Percentiles rank a stretch among this genome's conserved stretches.
phyloP scores from a whole-genome alignment of 2,797 vertebrate genomes.

The Melanotaenia maccullochi region DNA sequence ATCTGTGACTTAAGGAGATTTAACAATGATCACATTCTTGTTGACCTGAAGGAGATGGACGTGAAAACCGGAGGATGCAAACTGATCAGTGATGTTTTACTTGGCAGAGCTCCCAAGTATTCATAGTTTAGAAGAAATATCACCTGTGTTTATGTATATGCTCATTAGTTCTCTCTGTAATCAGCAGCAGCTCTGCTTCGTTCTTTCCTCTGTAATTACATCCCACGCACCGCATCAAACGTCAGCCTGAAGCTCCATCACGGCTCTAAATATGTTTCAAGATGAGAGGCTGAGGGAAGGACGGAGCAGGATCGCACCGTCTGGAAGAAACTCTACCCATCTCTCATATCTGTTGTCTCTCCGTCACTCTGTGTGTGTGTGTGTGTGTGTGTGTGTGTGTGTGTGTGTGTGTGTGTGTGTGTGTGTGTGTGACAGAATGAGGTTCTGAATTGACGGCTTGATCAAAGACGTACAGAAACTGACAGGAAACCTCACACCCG shows the following conservation, averaged over 20 bases:
- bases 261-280: constrained; percentile 46
- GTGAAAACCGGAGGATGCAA: not conserved
- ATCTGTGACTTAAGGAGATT: not conserved
- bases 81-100: not conserved
- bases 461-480: constrained; percentile 49
- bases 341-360: constrained; percentile 33
- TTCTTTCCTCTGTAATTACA: constrained; percentile 70
- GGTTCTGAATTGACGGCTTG: constrained; percentile 42
- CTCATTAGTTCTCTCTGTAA: constrained; percentile 64
- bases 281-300: constrained; percentile 28
- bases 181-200: constrained; percentile 59
- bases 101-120: constrained; percentile 3
- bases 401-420: constrained; percentile 18
- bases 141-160: constrained; percentile 54
- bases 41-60: not conserved
- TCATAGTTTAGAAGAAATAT: constrained; percentile 21
- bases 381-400: constrained; percentile 23
- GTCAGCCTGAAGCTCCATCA: constrained; percentile 58
- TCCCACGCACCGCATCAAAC: constrained; percentile 54
- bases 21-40: not conserved
- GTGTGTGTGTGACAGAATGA: constrained; percentile 53
- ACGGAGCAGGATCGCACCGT: constrained; percentile 16
- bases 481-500: not conserved
- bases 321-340: constrained; percentile 41
- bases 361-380: constrained; percentile 18